Percentiles rank a stretch among this genome's conserved stretches.
phyloP scores from a whole-genome alignment of 2,888 invertebrate genomes.

The Meandrusa payeni region DNA sequence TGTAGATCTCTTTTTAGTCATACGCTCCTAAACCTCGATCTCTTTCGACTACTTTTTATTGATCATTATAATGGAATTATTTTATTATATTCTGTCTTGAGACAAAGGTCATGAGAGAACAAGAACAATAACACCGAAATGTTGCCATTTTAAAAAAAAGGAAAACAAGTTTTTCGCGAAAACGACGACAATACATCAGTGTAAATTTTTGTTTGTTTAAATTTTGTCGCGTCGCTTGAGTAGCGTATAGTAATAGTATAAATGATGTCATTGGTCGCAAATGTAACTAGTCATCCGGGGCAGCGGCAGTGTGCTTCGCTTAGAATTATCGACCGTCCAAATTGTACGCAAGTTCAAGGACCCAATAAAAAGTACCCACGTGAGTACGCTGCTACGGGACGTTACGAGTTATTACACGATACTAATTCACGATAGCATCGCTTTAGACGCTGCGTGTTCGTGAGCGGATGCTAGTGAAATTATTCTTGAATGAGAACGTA shows the following conservation, averaged over 20 bases:
- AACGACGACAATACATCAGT: too few species aligned
- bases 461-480: slow-evolving; percentile 31
- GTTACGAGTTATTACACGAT: slow-evolving; percentile 47
- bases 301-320: slow-evolving; percentile 45
- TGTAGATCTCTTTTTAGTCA: too few species aligned
- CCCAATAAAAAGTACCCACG: slow-evolving; percentile 69
- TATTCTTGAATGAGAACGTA: slow-evolving; percentile 28
- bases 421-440: slow-evolving; percentile 33
- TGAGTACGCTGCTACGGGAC: slow-evolving; percentile 49
- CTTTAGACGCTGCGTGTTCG: slow-evolving; percentile 36
- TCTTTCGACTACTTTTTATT: too few species aligned
- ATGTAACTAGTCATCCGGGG: slow-evolving; percentile 43
- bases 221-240: neutral
- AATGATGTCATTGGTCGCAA: slow-evolving; percentile 57
- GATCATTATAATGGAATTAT: too few species aligned
- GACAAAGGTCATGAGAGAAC: too few species aligned
- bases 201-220: slow-evolving; percentile 1
- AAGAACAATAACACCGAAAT: too few species aligned
- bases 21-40: too few species aligned
- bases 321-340: slow-evolving; percentile 73
- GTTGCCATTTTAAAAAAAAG: too few species aligned
- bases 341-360: slow-evolving; percentile 75
- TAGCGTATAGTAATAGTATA: slow-evolving; percentile 33
- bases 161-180: too few species aligned
- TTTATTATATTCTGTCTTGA: too few species aligned